Base-by-base conservation (phyloP, 2,113 vertebrate species). In the Mesoclemmys tuberculata region DNA sequence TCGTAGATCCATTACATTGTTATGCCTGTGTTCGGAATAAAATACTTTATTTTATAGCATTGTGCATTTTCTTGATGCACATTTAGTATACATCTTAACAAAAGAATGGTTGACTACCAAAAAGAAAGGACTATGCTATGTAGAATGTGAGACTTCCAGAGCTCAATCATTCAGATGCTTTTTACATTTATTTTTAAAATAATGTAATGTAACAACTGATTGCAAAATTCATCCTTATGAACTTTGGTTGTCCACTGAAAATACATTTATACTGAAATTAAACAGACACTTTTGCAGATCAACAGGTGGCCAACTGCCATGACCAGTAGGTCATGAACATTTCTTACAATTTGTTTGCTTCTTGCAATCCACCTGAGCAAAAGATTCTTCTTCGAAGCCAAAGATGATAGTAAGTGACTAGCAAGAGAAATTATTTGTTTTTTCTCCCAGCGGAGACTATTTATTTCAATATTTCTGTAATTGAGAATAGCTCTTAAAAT, bases 371-470 rank as follows among this genome's bases (percentile, higher is more conserved):
- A 90, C 5, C 8, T 6, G 91, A 94, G 82, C 58, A 95, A 19
- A 38, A 71, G 64, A 71, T 38, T 38, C 35, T 71, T 71, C 35
- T 85, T 89, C 94, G 89, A 96, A 92, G 52, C 48, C 61, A 64
- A 64, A 64, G 31, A 68, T 1, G 3, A 77, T 83, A 82, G 35
- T 0, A 0, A 41, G 46, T 19, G 68, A 58, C 82, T 88, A 92
- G 61, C 55, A 87, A 95, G 95, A 88, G 90, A 90, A 95, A 92
- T 12, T 54, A 61, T 92, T 95, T 85, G 48, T 82, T 77, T 10
- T 27, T 78, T 80, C 18, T 35, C 80, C 68, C 55, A 48, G 80
- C 88, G 82, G 93, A 84, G 44, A 27, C 21, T 93, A 85, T 44
- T 75, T 90, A 81, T 89, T 90, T 81, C 64, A 74, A 84, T 78